Evolutionary conservation across 1,140 invertebrate genomes (phyloP).

Genomic region (Bombus fervidus): DNA sequence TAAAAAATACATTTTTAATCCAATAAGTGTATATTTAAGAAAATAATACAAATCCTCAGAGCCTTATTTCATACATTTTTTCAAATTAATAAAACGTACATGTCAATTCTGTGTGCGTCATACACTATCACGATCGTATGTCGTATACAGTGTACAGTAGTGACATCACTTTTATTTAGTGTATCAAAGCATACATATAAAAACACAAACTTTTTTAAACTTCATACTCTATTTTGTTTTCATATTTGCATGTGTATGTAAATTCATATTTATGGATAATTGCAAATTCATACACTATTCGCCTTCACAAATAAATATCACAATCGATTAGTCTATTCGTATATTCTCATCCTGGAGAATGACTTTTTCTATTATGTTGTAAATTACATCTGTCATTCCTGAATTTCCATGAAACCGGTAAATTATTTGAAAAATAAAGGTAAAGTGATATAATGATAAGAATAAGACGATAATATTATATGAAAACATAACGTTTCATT

Average conservation of each 20-base stretch:
- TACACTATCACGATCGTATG: not conserved
- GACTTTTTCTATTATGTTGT: too few relatives aligned
- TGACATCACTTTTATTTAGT: conserved; percentile 60
- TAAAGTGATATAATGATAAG: not conserved
- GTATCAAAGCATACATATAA: not conserved
- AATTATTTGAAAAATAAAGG: not conserved
- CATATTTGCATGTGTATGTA: not conserved
- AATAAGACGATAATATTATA: not conserved
- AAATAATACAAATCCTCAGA: not conserved
- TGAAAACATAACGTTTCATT: not conserved
- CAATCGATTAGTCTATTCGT: not conserved
- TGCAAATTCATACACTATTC: not conserved
- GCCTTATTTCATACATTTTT: not conserved
- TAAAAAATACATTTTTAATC: not conserved
- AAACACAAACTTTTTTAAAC: conserved; percentile 9
- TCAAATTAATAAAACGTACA: not conserved
- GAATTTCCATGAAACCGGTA: not conserved
- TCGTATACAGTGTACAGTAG: not conserved
- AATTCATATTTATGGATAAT: conserved; percentile 4
- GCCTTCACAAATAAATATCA: not conserved
- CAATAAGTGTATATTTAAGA: not conserved
- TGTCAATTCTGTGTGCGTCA: conserved; percentile 37
- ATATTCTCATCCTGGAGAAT: too few relatives aligned
- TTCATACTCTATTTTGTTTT: conserved; percentile 16
- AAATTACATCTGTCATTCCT: not conserved